Base-by-base conservation (phyloP, 2,797 vertebrate species). In the Myripristis jacobus region DNA sequence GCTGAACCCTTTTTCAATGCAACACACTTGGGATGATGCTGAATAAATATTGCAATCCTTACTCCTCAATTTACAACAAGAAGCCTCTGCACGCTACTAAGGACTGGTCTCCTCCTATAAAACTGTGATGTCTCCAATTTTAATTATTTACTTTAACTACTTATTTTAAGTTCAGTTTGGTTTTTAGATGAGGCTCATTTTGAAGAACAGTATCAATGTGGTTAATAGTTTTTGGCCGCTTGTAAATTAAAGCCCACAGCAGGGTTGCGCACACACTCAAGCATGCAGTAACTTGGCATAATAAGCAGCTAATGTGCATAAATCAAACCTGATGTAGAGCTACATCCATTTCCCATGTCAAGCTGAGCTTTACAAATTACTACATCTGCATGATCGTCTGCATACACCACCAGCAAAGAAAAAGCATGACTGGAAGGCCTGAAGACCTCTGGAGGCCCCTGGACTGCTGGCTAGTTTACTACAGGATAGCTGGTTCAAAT, bases 101-200 rank as follows among this genome's bases (percentile, higher is more conserved):
- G 81, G 82, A 83, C 64, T 82, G 68, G 66, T 24, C 66, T n/a
- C 58, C 29, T 31, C 66, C 41, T 71, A 72, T 77, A 69, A 46
- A 67, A 51, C 78, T 78, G 84, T 57, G 81, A 81, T 85, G 82
- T 82, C 65, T 38, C 76, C 58, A 31, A 29, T 72, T 80, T 71
- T 86, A 87, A 91, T 88, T 75, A 85, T 78, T 83, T 55, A 19
- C 67, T 83, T 89, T 83, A 83, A 89, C 85, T 87, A 84, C 77
- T 79, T 81, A 72, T 55, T 77, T 72, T 70, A 84, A 87, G 76
- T 84, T 75, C 66, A 87, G 81, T 88, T 60, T 52, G 66, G 67
- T 83, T 81, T 80, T 82, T 66, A 73, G 85, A 82, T 80, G 75
- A 77, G n/a, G 78, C 73, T 76, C 27, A 63, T 77, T 84, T 81